A percentile compares a stretch with the other conserved stretches of the same genome.
These are phyloP conservation scores for Frankliniella intonsa DNA, from an alignment of 2,888 invertebrate species.

Conservation along the genomic window DNA sequence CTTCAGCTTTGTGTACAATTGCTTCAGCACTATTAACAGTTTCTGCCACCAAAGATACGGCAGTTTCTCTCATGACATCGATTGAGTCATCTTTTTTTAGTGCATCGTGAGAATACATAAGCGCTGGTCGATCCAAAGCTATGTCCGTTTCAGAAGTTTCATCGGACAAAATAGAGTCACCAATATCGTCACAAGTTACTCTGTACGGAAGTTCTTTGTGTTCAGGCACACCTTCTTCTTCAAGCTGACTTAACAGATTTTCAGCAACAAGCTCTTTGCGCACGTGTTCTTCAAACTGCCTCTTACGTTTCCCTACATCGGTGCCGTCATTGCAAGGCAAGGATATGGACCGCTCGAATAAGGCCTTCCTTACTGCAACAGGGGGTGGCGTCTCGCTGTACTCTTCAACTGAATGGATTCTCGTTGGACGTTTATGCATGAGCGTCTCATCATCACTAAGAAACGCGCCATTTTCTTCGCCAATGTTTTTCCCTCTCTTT, in stretches of 20 bases:
- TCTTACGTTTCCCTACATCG: slow-evolving; percentile 51
- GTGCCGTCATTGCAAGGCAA: slow-evolving; percentile 49
- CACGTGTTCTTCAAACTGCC: slow-evolving; percentile 58
- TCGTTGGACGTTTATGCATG: background rate
- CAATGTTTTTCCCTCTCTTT: slow-evolving; percentile 41
- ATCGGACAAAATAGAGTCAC: background rate
- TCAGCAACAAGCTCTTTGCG: slow-evolving; percentile 56
- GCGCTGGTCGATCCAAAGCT: background rate
- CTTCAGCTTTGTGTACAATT: background rate
- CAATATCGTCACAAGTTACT: background rate
- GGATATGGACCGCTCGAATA: slow-evolving; percentile 51
- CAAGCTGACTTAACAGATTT: slow-evolving; percentile 49
- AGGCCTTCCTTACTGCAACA: slow-evolving; percentile 42
- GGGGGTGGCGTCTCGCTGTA: slow-evolving; percentile 29
- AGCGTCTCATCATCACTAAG: slow-evolving; percentile 40
- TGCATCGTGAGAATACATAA: background rate
- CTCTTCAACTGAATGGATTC: slow-evolving; percentile 4
- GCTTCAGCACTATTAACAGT: background rate
- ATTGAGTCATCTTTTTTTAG: background rate
- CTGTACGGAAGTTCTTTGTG: slow-evolving; percentile 42
- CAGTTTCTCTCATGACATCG: background rate
- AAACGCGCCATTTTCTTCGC: slow-evolving; percentile 47
- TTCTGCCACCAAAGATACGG: background rate
- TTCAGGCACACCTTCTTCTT: slow-evolving; percentile 50
- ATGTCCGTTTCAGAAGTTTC: background rate